phyloP scores from a whole-genome alignment of 2,888 invertebrate genomes.

The Orthosia incerta region DNA sequence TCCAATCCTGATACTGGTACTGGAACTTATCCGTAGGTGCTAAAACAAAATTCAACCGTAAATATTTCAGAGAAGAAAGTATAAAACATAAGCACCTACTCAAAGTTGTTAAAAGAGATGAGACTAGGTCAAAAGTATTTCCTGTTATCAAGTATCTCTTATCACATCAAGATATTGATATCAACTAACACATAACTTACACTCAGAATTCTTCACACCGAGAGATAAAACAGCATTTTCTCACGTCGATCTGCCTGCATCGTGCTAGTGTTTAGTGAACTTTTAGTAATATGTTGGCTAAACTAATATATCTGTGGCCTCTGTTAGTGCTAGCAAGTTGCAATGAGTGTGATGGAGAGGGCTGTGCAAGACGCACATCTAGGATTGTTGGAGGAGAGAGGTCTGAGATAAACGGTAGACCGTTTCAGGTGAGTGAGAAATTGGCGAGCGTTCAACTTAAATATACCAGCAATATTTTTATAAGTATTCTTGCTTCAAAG shows the following conservation, averaged over 20 bases:
- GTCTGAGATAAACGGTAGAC: conserved; percentile 79
- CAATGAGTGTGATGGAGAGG: conserved; percentile 69
- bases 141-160: conserved; percentile 56
- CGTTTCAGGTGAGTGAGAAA: conserved; percentile 86
- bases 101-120: background rate
- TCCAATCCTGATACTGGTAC: too few relatives aligned
- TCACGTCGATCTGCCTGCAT: conserved; percentile 59
- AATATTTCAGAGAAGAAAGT: background rate
- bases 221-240: conserved; percentile 69
- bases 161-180: conserved; percentile 59
- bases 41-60: too few relatives aligned
- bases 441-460: background rate
- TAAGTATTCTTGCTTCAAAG: background rate
- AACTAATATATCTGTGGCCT: conserved; percentile 69
- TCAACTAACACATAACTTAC: conserved; percentile 46
- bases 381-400: conserved; percentile 79
- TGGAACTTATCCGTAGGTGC: too few relatives aligned
- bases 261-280: background rate
- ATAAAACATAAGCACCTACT: background rate
- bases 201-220: conserved; percentile 51
- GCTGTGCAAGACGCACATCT: conserved; percentile 62
- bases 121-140: conserved; percentile 61
- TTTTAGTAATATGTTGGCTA: conserved; percentile 71
- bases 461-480: background rate
- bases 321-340: conserved; percentile 71